Evolutionary conservation across 2,797 vertebrate species (phyloP).

Genomic region (Petrocephalus sullivani): DNA sequence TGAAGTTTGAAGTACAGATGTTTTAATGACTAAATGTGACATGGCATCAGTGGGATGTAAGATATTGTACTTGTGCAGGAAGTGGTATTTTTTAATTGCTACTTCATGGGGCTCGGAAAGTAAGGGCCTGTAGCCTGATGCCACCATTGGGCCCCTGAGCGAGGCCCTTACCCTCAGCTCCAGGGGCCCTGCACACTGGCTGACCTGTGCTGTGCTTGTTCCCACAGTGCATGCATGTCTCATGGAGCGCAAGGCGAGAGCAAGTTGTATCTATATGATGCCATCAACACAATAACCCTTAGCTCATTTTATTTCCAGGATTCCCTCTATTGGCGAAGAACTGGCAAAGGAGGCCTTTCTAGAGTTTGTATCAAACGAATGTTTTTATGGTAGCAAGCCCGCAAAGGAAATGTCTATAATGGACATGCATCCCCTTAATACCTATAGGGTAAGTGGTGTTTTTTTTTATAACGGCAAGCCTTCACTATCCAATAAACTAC

Average conservation of each 20-base stretch:
- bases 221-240: no score
- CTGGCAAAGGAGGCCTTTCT: conserved; percentile 41
- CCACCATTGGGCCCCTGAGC: neutral
- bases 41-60: neutral
- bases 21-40: neutral
- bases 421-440: conserved; percentile 36
- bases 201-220: neutral
- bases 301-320: conserved; percentile 27
- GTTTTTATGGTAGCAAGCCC: conserved; percentile 38
- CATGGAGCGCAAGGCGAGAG: neutral
- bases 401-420: conserved; percentile 35
- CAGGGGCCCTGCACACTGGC: neutral
- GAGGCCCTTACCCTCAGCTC: neutral
- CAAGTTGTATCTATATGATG: neutral
- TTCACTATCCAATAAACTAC: neutral
- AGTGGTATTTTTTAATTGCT: neutral
- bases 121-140: neutral
- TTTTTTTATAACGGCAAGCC: neutral
- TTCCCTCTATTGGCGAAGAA: conserved; percentile 38
- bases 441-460: conserved; percentile 32
- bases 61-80: neutral
- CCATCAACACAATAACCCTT: neutral
- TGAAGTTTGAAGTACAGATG: neutral
- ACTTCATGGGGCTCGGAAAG: neutral
- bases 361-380: conserved; percentile 32